Percentiles rank a stretch among this genome's conserved stretches.
These are phyloP conservation scores for Megamerina dolium DNA, from an alignment of 2,888 invertebrate species.

Conservation along the genomic window DNA sequence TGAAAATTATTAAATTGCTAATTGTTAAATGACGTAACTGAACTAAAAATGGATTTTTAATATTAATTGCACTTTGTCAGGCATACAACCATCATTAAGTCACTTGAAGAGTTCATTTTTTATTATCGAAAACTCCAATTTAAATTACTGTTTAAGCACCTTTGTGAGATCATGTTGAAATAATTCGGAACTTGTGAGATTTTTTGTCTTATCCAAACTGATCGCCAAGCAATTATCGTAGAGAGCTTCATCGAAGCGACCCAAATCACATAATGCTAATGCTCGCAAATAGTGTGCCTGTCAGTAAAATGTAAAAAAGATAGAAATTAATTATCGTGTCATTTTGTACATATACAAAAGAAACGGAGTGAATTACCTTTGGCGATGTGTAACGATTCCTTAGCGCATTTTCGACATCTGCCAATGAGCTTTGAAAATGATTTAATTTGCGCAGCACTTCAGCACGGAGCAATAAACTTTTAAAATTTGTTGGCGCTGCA, in stretches of 20 bases:
- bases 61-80: too few relatives aligned
- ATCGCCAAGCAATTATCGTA: constrained; percentile 53
- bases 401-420: constrained; percentile 61
- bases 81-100: background rate
- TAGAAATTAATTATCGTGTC: background rate
- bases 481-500: constrained; percentile 60
- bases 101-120: background rate
- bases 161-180: constrained; percentile 49
- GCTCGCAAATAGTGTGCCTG: constrained; percentile 55
- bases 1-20: too few relatives aligned
- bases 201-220: constrained; percentile 49
- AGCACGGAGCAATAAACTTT: constrained; percentile 59
- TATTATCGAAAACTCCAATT: background rate
- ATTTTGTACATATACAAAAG: background rate
- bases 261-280: constrained; percentile 51
- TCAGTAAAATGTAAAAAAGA: too few relatives aligned
- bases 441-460: constrained; percentile 58
- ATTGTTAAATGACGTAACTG: too few relatives aligned
- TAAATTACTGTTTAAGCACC: constrained; percentile 27
- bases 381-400: constrained; percentile 61
- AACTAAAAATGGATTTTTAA: too few relatives aligned
- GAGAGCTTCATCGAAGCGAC: constrained; percentile 53
- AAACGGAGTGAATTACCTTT: constrained; percentile 52
- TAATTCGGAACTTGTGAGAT: constrained; percentile 42
- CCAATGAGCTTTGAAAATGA: constrained; percentile 58